A percentile compares a stretch with the other conserved stretches of the same genome.
These are phyloP conservation scores for Apostichopus leukothele DNA, from an alignment of 53 echinoderm and acorn worm genomes.

Conservation along the genomic window DNA sequence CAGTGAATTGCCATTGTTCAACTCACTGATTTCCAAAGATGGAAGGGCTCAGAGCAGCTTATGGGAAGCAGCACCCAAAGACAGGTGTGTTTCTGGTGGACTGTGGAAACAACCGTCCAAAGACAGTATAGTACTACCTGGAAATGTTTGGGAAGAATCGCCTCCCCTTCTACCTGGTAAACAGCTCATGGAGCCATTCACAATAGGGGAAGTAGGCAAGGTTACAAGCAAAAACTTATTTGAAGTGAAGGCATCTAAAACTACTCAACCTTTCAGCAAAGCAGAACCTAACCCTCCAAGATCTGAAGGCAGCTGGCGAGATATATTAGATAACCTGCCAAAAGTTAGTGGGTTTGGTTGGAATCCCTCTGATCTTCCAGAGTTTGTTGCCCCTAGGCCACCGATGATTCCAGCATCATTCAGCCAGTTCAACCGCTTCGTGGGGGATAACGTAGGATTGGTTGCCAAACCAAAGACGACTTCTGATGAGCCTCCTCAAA, in stretches of 20 bases:
- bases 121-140: not conserved
- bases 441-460: constrained; percentile 15
- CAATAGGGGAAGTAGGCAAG: not conserved
- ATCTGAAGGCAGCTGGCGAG: constrained; percentile 38
- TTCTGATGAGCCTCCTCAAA: not conserved
- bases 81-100: not conserved
- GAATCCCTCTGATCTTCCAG: constrained; percentile 25
- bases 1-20: constrained; percentile 25
- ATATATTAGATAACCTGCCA: constrained; percentile 38
- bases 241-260: not conserved
- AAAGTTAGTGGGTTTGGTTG: not conserved
- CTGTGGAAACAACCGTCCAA: constrained; percentile 1
- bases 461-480: not conserved
- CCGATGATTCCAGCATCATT: not conserved
- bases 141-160: not conserved
- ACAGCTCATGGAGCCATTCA: not conserved
- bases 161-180: not conserved
- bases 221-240: constrained; percentile 15
- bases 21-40: not conserved
- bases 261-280: not conserved
- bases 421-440: not conserved
- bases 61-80: constrained; percentile 14
- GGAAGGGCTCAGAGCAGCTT: not conserved
- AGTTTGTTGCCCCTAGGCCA: constrained; percentile 11
- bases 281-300: not conserved